Percentiles rank a stretch among this genome's conserved stretches.
Evolutionary conservation across 2,113 vertebrate species (phyloP).

Genomic region (Tychaedon coryphoeus): DNA sequence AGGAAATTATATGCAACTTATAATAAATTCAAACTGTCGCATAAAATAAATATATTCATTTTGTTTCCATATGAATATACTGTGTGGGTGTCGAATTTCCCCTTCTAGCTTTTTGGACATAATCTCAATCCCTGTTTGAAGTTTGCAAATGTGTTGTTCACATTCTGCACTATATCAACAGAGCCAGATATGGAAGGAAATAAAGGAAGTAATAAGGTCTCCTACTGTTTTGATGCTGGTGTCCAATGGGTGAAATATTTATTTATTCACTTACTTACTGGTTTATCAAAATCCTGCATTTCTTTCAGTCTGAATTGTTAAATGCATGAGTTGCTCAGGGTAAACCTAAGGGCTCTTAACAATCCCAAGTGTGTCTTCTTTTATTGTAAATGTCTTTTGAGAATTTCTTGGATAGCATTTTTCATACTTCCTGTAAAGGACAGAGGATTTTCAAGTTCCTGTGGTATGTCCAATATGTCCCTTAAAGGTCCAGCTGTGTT

Average conservation of each 20-base stretch:
- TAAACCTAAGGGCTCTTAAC: neutral
- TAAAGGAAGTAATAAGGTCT: slow-evolving; percentile 44
- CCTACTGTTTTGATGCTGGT: slow-evolving; percentile 11
- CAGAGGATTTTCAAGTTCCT: neutral
- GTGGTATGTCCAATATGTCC: neutral
- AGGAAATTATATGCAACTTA: slow-evolving; percentile 71
- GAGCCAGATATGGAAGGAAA: slow-evolving; percentile 37
- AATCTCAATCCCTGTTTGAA: slow-evolving; percentile 53
- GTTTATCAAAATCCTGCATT: neutral
- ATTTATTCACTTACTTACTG: neutral
- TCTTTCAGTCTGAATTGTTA: slow-evolving; percentile 11
- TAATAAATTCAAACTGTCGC: slow-evolving; percentile 71
- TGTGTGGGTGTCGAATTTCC: slow-evolving; percentile 53
- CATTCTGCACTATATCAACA: slow-evolving; percentile 29
- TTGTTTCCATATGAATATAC: slow-evolving; percentile 40
- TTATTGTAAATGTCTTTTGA: slow-evolving; percentile 3
- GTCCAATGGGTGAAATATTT: neutral
- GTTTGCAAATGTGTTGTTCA: slow-evolving; percentile 39
- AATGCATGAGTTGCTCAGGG: neutral
- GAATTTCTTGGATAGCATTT: neutral
- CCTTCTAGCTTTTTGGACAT: slow-evolving; percentile 14
- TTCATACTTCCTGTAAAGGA: neutral
- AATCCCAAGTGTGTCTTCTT: neutral
- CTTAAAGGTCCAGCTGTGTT: neutral
- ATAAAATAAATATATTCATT: slow-evolving; percentile 72